Evolutionary conservation across 2,113 vertebrate species (phyloP).

Genomic region (Passer montanus): DNA sequence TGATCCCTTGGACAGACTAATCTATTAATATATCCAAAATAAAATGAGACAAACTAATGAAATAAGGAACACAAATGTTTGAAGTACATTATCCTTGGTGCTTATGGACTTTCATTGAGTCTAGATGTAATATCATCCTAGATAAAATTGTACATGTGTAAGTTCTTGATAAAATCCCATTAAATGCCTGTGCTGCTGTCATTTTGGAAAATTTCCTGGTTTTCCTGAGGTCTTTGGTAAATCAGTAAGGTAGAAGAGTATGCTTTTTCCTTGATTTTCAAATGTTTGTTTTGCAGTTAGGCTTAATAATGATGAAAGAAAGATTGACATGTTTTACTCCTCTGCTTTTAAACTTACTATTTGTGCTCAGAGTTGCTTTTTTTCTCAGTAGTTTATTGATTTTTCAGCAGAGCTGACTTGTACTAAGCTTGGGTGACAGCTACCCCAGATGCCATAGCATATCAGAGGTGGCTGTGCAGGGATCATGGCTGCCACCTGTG

Average conservation of each 20-base stretch:
- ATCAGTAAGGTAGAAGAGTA: neutral
- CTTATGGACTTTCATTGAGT: neutral
- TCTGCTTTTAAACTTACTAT: neutral
- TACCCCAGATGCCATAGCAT: neutral
- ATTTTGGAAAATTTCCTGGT: neutral
- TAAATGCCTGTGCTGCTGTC: neutral
- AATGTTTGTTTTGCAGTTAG: neutral
- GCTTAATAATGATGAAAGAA: neutral
- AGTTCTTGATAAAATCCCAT: neutral
- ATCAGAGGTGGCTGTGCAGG: neutral
- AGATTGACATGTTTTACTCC: neutral
- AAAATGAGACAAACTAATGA: neutral
- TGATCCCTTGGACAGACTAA: neutral
- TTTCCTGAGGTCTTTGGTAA: neutral
- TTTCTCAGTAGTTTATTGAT: neutral
- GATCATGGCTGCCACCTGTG: neutral
- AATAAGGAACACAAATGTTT: neutral
- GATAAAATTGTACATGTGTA: neutral
- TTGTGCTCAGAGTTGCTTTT: neutral
- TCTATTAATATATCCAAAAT: neutral
- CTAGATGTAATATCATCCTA: neutral
- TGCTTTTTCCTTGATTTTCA: neutral
- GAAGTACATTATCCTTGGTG: neutral
- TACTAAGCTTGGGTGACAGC: neutral
- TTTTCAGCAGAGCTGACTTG: neutral